Conservation (phyloP, 2,113 vertebrate genomes). For the Engystomops pustulosus region DNA sequence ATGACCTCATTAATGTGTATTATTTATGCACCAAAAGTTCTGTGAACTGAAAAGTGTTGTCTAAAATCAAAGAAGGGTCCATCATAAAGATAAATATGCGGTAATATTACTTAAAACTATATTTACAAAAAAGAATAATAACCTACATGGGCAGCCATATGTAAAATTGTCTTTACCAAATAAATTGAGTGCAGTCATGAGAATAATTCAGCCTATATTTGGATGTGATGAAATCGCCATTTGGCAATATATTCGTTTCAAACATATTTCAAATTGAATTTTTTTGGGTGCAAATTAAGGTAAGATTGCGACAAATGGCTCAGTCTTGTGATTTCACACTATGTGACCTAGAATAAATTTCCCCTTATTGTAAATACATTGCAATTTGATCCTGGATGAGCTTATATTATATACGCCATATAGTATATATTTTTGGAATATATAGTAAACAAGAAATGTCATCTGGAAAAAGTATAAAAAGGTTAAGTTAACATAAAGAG, state of each 20-base stretch:
- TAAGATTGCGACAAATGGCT: neutral
- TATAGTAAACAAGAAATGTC: neutral
- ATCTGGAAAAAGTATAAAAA: neutral
- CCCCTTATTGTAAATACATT: neutral
- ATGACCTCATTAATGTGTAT: neutral
- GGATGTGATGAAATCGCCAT: neutral
- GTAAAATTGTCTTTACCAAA: slow-evolving; percentile 13
- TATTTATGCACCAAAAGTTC: neutral
- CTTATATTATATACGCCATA: neutral
- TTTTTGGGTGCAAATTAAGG: neutral
- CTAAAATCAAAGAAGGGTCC: neutral
- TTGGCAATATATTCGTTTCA: neutral
- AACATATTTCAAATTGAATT: neutral
- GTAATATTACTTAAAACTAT: neutral
- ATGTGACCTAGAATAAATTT: neutral
- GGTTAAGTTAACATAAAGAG: neutral
- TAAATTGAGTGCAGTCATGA: slow-evolving; percentile 32
- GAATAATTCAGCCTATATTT: slow-evolving; percentile 33
- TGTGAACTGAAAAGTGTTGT: neutral
- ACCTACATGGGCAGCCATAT: slow-evolving; percentile 25
- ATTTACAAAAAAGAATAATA: slow-evolving; percentile 7
- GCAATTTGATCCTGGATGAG: neutral
- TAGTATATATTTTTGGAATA: neutral
- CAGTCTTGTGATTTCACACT: slow-evolving; percentile 2
- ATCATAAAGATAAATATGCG: neutral